These are phyloP conservation scores for Bombus confusus DNA, from an alignment of 1,140 invertebrate species.

Conservation along the genomic window DNA sequence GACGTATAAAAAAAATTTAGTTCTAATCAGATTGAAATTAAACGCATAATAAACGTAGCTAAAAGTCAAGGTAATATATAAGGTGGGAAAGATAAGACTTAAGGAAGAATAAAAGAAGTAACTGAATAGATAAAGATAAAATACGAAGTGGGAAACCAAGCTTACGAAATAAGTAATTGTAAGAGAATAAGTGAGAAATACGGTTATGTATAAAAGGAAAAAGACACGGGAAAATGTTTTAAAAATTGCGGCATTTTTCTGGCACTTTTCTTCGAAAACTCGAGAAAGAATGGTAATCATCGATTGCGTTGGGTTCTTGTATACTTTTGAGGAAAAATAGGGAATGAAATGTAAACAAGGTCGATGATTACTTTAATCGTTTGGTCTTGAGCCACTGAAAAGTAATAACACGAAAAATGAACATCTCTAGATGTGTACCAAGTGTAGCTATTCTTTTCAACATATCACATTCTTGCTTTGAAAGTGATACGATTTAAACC, in stretches of 20 bases:
- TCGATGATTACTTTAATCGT: neutral
- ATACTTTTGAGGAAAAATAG: neutral
- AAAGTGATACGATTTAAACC: neutral
- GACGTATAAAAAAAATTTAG: neutral
- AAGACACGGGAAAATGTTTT: neutral
- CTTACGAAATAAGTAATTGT: neutral
- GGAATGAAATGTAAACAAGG: slow-evolving; percentile 6
- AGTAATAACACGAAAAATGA: neutral
- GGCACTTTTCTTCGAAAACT: neutral
- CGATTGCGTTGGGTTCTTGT: neutral
- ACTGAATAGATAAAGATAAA: neutral
- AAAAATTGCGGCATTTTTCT: neutral
- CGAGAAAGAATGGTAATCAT: neutral
- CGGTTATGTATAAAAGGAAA: neutral
- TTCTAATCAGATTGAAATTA: neutral
- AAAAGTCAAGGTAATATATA: neutral
- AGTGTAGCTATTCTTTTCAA: neutral
- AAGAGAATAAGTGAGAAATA: neutral
- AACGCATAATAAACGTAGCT: too few relatives aligned
- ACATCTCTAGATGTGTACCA: neutral
- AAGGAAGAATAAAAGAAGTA: neutral
- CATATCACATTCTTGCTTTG: neutral
- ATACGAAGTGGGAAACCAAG: neutral
- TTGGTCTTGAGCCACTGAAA: too few relatives aligned
- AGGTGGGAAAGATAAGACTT: neutral